These are phyloP conservation scores for Ceriagrion tenellum DNA, from an alignment of 2,888 invertebrate genomes.

Conservation along the genomic window DNA sequence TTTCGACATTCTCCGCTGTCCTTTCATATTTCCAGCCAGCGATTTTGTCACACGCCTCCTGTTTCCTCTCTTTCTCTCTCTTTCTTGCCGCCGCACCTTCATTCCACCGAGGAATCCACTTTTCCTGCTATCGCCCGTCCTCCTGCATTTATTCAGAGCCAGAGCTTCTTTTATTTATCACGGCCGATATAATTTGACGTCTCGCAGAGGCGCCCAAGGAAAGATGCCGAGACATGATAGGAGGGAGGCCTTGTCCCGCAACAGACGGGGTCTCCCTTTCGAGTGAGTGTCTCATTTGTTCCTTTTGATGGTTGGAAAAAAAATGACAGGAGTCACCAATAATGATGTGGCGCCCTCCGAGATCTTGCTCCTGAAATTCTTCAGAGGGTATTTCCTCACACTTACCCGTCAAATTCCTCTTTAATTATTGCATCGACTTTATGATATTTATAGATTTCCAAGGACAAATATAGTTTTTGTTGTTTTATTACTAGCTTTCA, in stretches of 20 bases:
- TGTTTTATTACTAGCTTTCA: too few relatives aligned
- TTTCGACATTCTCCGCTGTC: background rate
- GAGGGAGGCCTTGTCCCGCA: background rate
- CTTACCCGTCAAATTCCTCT: background rate
- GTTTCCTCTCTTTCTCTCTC: background rate
- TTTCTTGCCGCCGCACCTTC: background rate
- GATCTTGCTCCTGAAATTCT: background rate
- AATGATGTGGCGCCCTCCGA: background rate
- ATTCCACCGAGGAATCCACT: background rate
- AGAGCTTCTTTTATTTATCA: conserved; percentile 1
- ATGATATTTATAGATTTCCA: too few relatives aligned
- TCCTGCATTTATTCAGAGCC: background rate
- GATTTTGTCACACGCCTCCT: background rate
- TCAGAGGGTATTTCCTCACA: background rate
- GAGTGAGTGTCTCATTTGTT: background rate
- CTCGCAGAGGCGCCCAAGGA: background rate
- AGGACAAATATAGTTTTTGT: too few relatives aligned
- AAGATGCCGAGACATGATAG: background rate
- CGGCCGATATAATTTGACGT: conserved; percentile 16
- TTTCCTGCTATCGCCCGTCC: background rate
- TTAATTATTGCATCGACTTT: background rate
- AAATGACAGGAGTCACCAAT: background rate
- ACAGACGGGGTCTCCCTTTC: background rate
- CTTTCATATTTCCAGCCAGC: background rate
- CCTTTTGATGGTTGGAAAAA: background rate